Evolutionary conservation across 2,113 vertebrate genomes (phyloP), one percentile per base, ranked within the genome.

Genomic region (Damaliscus lunatus): DNA sequence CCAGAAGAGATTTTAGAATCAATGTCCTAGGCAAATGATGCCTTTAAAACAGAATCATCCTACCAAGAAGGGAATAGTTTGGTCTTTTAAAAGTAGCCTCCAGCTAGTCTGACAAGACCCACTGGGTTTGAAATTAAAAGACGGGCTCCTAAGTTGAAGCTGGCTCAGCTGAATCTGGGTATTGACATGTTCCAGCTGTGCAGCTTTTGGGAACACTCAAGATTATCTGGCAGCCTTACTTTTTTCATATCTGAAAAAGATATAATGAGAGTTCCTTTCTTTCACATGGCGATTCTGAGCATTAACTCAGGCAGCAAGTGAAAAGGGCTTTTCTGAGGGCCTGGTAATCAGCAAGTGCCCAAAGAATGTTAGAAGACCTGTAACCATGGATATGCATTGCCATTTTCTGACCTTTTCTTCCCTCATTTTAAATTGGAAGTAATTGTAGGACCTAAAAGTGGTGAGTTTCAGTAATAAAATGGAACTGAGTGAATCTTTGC

Each of bases 151-250:
- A 23, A 29, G 50, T 80, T 91, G 88, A 94, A 91, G 46, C 88
- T 87, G 89, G 96, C 87, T 93, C 85, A 71, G 46, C 62, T 57
- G 55, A 88, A 91, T 91, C 93, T 94, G 52, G 36, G 67, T 87
- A 97, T 98, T 98, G 96, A 97, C 96, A 77, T 89, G 97, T 88
- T 93, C 91, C 62, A 89, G 89, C 94, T 97, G 40, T 55, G 77
- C 71, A 64, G 97, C 88, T 96, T 97, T 97, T 88, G 91, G 84
- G 86, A 78, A 46, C 53, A 60, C 62, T 77, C 50, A 85, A 74
- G 87, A 91, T 59, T 52, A 87, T 91, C 71, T 53, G 31, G 31
- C 64, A 82, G 43, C 23, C 19, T 94, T 82, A 40, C 52, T 67
- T 98, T 74, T 88, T 88, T 95, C 77, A 33, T 83, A 64, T 46